These are phyloP conservation scores for Gambusia yucatana DNA, from an alignment of 2,797 vertebrate genomes.

Conservation along the genomic window DNA sequence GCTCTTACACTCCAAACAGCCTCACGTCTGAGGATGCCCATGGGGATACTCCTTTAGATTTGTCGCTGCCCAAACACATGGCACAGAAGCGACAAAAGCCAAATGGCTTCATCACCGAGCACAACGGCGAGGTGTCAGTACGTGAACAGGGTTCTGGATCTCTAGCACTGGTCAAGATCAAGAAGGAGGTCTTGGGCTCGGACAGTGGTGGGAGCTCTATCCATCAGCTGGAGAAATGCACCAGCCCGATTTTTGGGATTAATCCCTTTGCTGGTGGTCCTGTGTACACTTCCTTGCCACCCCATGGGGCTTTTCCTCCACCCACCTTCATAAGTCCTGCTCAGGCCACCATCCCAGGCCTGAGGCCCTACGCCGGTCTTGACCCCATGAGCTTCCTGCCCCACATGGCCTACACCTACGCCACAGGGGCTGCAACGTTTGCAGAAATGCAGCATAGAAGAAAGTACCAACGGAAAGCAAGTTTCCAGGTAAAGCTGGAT, in stretches of 20 bases:
- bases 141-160: constrained; percentile 87
- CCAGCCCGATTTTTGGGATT: constrained; percentile 92
- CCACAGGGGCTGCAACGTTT: constrained; percentile 92
- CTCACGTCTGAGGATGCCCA: constrained; percentile 92
- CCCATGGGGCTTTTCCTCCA: constrained; percentile 93
- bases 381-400: constrained; percentile 97
- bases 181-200: constrained; percentile 91
- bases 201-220: constrained; percentile 69
- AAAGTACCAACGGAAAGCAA: constrained; percentile 93
- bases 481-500: constrained; percentile 90
- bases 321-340: constrained; percentile 92
- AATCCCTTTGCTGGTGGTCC: constrained; percentile 91
- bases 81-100: constrained; percentile 86
- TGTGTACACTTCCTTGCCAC: constrained; percentile 91
- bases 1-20: constrained; percentile 97
- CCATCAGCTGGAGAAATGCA: constrained; percentile 88
- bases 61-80: constrained; percentile 97
- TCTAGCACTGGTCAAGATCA: constrained; percentile 91
- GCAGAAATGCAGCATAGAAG: constrained; percentile 95
- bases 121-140: constrained; percentile 81
- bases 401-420: constrained; percentile 96
- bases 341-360: constrained; percentile 91
- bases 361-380: constrained; percentile 91
- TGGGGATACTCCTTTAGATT: constrained; percentile 92
- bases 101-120: constrained; percentile 86